phyloP scores from a whole-genome alignment of 2,888 invertebrate genomes.

The Neocrepidodera transversa region DNA sequence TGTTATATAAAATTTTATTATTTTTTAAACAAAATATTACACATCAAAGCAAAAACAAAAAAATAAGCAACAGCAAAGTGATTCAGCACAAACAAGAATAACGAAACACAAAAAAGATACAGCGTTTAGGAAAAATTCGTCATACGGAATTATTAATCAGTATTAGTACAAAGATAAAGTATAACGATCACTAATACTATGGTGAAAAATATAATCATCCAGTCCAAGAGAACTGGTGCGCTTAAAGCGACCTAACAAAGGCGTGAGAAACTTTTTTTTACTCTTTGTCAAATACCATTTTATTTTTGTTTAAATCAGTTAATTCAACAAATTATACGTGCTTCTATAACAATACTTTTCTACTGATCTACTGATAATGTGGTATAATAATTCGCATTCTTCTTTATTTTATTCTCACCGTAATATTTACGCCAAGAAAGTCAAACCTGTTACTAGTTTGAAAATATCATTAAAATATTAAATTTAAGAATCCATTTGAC shows the following conservation, averaged over 20 bases:
- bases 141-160: neutral
- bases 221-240: constrained; percentile 60
- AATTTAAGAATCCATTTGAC: too few species aligned
- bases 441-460: too few species aligned
- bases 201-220: constrained; percentile 48
- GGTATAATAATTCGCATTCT: too few species aligned
- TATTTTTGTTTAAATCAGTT: constrained; percentile 3
- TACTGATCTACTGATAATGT: too few species aligned
- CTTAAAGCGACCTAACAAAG: constrained; percentile 43
- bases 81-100: neutral
- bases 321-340: neutral
- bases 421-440: too few species aligned
- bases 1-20: too few species aligned
- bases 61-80: constrained; percentile 13
- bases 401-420: too few species aligned
- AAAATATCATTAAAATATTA: too few species aligned
- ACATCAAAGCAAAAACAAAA: neutral
- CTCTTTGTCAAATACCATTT: constrained; percentile 23
- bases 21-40: too few species aligned
- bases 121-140: neutral
- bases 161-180: neutral
- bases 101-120: neutral
- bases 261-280: constrained; percentile 36
- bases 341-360: neutral
- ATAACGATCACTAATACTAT: neutral